phyloP scores from a whole-genome alignment of 2,888 invertebrate species.

The Rhodophaea formosa region DNA sequence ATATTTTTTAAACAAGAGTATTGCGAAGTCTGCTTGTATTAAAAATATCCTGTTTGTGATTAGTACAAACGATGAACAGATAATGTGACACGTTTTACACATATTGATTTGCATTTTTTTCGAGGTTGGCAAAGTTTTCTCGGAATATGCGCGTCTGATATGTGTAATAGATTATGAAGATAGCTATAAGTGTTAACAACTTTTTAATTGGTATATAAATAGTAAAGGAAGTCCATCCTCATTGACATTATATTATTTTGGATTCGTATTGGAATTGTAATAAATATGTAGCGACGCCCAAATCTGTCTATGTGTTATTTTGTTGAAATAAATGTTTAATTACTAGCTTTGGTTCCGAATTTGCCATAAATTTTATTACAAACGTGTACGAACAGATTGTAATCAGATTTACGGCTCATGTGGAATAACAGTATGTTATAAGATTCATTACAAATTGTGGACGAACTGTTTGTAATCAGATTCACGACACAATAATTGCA shows the following conservation, averaged over 20 bases:
- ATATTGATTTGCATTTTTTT: constrained; percentile 4
- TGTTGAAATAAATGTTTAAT: constrained; percentile 39
- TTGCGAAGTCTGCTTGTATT: background rate
- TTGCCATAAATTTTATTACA: no score
- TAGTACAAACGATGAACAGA: constrained; percentile 35
- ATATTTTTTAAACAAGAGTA: no score
- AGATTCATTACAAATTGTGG: no score
- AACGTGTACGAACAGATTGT: no score
- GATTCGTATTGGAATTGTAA: constrained; percentile 43
- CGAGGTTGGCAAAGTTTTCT: background rate
- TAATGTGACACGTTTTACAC: background rate
- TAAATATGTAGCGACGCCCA: constrained; percentile 62
- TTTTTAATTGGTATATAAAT: constrained; percentile 40
- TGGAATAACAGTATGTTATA: no score
- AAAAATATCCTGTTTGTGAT: background rate
- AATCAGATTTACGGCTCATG: no score
- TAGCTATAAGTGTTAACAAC: constrained; percentile 29
- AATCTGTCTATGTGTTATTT: constrained; percentile 67
- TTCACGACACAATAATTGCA: no score
- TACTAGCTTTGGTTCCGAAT: no score
- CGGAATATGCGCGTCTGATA: background rate
- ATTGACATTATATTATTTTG: constrained; percentile 33
- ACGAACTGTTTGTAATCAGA: no score
- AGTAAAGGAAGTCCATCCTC: constrained; percentile 27
- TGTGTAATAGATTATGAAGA: constrained; percentile 24